Percentiles rank a stretch among this genome's conserved stretches.
Conservation (phyloP, 2,888 invertebrate species). For the Mystacides longicornis region DNA sequence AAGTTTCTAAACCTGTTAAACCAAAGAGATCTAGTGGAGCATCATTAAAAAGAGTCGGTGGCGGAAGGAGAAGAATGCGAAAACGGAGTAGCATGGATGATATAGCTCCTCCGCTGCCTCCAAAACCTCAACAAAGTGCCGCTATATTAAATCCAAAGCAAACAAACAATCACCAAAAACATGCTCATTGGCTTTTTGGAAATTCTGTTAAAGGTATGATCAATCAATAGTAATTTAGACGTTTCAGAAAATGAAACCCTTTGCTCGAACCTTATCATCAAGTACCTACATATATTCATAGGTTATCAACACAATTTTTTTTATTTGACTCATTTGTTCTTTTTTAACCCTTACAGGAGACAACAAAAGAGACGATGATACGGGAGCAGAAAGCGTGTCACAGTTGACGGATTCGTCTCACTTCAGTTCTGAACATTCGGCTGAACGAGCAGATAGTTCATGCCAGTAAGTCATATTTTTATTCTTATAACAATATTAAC, state of each 20-base stretch:
- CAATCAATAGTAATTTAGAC: neutral
- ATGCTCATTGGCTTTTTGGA: constrained; percentile 23
- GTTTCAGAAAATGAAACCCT: neutral
- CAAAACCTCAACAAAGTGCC: constrained; percentile 4
- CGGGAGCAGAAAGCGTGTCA: constrained; percentile 13
- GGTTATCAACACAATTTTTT: too few species aligned
- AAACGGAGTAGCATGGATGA: constrained; percentile 18
- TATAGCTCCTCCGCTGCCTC: constrained; percentile 17
- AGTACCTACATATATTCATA: too few species aligned
- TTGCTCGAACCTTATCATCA: too few species aligned
- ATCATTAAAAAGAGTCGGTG: constrained; percentile 19
- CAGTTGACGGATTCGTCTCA: constrained; percentile 20
- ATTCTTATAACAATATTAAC: too few species aligned
- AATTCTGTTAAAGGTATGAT: constrained; percentile 20
- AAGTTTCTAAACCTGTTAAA: neutral
- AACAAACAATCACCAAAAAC: constrained; percentile 4
- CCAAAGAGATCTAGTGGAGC: constrained; percentile 13
- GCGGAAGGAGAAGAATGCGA: constrained; percentile 15
- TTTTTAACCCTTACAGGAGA: constrained; percentile 24
- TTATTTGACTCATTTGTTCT: too few species aligned
- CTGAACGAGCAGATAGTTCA: constrained; percentile 17
- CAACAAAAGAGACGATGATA: constrained; percentile 20
- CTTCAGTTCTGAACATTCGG: constrained; percentile 19
- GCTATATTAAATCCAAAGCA: constrained; percentile 7
- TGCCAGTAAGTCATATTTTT: constrained; percentile 18